Percentiles rank a stretch among this genome's conserved stretches.
These are phyloP conservation scores for Ormyrus thymus DNA, from an alignment of 2,888 invertebrate species.

Conservation along the genomic window DNA sequence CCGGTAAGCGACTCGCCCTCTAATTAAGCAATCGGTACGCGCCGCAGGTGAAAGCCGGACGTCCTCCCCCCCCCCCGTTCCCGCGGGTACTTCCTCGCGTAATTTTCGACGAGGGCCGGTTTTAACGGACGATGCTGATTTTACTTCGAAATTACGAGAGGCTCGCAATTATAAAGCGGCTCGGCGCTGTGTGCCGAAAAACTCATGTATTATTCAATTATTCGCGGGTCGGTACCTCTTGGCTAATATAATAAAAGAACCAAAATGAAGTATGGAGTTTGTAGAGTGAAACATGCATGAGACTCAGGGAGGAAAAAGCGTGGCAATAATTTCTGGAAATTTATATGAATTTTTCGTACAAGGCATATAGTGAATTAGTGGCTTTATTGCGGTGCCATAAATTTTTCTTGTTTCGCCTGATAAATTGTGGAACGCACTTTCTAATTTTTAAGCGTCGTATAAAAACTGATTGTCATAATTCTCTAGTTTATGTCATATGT, in stretches of 20 bases:
- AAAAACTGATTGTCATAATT: too few relatives aligned
- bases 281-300: conserved; percentile 1
- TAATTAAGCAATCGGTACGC: conserved; percentile 43
- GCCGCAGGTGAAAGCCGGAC: neutral
- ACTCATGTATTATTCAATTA: conserved; percentile 48
- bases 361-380: neutral
- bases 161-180: conserved; percentile 33
- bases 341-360: conserved; percentile 1
- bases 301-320: neutral
- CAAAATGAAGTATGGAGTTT: conserved; percentile 16
- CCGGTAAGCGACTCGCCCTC: conserved; percentile 6
- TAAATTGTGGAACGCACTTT: too few relatives aligned
- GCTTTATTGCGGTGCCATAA: neutral
- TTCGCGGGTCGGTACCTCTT: conserved; percentile 13
- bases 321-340: neutral
- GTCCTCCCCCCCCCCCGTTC: neutral
- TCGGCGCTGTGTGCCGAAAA: neutral
- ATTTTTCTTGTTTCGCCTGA: neutral
- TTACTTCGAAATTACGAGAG: conserved; percentile 48
- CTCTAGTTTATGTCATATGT: too few relatives aligned
- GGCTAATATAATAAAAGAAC: neutral
- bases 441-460: too few relatives aligned
- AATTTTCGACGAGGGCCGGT: conserved; percentile 31
- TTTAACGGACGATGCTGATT: conserved; percentile 50
- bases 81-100: neutral